phyloP scores from a whole-genome alignment of 2,888 invertebrate genomes.

The Eupsilia transversa region DNA sequence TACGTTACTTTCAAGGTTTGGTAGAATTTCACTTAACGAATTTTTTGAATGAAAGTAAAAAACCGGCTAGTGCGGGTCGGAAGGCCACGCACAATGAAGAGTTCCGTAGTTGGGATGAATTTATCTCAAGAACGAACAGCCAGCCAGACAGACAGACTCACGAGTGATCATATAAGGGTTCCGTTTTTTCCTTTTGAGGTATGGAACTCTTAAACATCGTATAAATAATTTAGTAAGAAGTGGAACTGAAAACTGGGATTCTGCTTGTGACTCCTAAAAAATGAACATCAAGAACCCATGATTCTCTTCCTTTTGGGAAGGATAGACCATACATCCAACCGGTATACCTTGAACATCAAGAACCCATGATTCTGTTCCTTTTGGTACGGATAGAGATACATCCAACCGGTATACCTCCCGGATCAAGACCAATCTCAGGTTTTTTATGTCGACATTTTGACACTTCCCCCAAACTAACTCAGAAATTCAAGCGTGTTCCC shows the following conservation, averaged over 20 bases:
- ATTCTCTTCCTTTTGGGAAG: neutral
- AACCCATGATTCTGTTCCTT: neutral
- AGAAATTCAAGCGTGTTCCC: neutral
- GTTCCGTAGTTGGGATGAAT: no score
- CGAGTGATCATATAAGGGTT: no score
- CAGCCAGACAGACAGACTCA: no score
- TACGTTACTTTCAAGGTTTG: constrained; percentile 49
- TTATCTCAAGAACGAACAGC: no score
- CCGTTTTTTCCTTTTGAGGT: no score
- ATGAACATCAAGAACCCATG: neutral
- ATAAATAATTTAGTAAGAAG: neutral
- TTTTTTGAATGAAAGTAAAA: constrained; percentile 28
- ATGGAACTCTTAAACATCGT: no score
- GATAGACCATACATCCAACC: neutral
- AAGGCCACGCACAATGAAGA: no score
- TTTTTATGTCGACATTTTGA: neutral
- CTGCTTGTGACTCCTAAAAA: neutral
- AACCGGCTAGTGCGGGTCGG: no score
- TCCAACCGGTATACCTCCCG: neutral
- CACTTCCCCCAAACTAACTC: neutral
- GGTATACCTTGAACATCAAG: no score
- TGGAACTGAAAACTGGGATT: neutral
- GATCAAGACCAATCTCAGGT: neutral
- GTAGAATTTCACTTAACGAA: constrained; percentile 53
- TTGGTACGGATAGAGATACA: neutral